Evolutionary conservation across 1,140 invertebrate species (phyloP), one percentile per base, ranked within the genome.

Genomic region (Drosophila pseudoobscura): DNA sequence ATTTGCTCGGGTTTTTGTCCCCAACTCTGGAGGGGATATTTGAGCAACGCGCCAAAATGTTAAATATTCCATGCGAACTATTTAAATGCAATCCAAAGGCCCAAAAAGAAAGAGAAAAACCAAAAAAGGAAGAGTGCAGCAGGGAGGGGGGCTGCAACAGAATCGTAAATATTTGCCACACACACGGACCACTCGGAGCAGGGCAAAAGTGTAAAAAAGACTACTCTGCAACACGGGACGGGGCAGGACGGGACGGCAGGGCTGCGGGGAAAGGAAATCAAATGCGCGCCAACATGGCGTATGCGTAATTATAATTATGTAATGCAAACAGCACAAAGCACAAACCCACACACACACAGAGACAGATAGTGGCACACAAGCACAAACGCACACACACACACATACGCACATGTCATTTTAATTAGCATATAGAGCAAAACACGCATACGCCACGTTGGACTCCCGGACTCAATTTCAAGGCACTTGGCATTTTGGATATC

Each of bases 261-360:
- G 39, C 22, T 43, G 20, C 22, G 57, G 46, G 56, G 59, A 71
- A 71, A 73, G 35, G 11, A 4, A 13, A 80, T 84, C 78, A 77
- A 77, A 84, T 80, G 72, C 41, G 66, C 60, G 73, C 50, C 82
- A 77, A 84, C 80, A 77, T 77, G 82, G 73, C 80, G 82, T 84
- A 84, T 87, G 82, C 82, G 80, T 87, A 84, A 84, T 84, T 84
- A 84, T 84, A 84, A 84, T 84, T 84, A 84, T 84, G 80, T 84
- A 84, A 84, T 74, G 73, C 80, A 84, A 84, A 84, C 82, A 84
- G 72, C 77, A 73, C 63, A 74, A 62, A 69, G 69, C 43, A 64
- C 57, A 57, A 26, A 26, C 35, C 45, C 11, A 56, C 8, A 56
- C 24, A 24, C 29, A 44, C 22, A 46, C 17, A 45, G 29, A 50